Evolutionary conservation across 2,797 vertebrate species (phyloP).

Genomic region (Muraenolepis orangiensis): DNA sequence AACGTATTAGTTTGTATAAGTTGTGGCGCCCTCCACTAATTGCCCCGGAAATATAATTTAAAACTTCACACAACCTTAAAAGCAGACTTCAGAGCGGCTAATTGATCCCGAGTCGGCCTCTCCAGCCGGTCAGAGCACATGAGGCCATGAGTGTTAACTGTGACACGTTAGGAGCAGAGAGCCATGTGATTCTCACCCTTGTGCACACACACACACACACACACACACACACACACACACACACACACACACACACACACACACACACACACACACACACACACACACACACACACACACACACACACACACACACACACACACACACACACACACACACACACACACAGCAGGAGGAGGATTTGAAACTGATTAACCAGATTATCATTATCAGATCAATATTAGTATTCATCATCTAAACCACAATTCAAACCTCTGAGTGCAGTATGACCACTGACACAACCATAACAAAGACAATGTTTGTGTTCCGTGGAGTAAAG

Average conservation of each 20-base stretch:
- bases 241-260: constrained; percentile 15
- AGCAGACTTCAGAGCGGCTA: too few species aligned
- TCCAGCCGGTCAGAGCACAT: not conserved
- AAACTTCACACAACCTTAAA: too few species aligned
- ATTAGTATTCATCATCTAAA: constrained; percentile 26
- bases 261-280: constrained; percentile 12
- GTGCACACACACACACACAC: not conserved
- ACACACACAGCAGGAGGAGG: not conserved
- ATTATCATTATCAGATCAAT: constrained; percentile 3
- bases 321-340: constrained; percentile 9
- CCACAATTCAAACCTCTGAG: constrained; percentile 28
- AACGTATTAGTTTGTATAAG: not conserved
- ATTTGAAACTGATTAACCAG: not conserved
- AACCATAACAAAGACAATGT: not conserved
- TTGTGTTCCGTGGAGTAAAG: not conserved
- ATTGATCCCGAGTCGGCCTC: not conserved
- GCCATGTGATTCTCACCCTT: constrained; percentile 20
- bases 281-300: constrained; percentile 10
- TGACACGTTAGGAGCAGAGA: constrained; percentile 1
- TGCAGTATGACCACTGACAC: not conserved
- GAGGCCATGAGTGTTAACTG: not conserved
- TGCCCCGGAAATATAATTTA: too few species aligned
- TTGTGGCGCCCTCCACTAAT: not conserved
- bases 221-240: not conserved
- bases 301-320: not conserved